Evolutionary conservation across 2,113 vertebrate species (phyloP).

Genomic region (Perca fluviatilis): DNA sequence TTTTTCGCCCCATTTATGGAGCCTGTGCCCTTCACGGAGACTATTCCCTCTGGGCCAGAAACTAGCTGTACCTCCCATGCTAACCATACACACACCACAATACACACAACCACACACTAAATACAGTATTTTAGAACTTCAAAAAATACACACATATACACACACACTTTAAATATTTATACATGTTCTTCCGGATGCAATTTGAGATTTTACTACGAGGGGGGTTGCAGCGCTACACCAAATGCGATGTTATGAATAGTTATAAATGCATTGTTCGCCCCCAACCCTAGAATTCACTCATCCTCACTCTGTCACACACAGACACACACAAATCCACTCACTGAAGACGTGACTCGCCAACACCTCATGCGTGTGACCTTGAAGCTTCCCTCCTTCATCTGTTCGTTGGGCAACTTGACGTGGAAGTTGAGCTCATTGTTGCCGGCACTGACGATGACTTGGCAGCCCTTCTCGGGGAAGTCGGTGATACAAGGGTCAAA

Average conservation of each 20-base stretch:
- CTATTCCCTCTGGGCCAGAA: constrained; percentile 30
- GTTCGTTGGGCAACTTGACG: constrained; percentile 94
- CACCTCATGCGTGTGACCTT: constrained; percentile 99
- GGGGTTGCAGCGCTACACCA: constrained; percentile 20
- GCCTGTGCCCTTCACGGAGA: constrained; percentile 20
- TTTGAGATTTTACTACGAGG: constrained; percentile 17
- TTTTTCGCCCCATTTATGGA: constrained; percentile 2
- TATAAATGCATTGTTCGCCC: too few relatives aligned
- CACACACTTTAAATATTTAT: constrained; percentile 18
- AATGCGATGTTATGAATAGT: constrained; percentile 43
- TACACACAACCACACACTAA: not conserved
- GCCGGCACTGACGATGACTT: constrained; percentile 95
- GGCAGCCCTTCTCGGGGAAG: constrained; percentile 98
- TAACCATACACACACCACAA: constrained; percentile 6
- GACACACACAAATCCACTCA: constrained; percentile 82
- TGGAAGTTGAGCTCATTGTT: constrained; percentile 99
- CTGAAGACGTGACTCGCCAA: constrained; percentile 97
- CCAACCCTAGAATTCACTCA: not conserved
- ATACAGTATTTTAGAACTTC: too few relatives aligned
- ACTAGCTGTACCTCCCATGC: constrained; percentile 6
- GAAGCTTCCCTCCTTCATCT: constrained; percentile 98
- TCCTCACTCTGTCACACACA: not conserved
- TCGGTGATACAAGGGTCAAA: constrained; percentile 97
- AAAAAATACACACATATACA: not conserved
- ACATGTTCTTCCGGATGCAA: constrained; percentile 24